A percentile compares a stretch with the other conserved stretches of the same genome.
Conservation (phyloP, 2,797 vertebrate species). For the Ctenochaetus hawaiiensis region DNA sequence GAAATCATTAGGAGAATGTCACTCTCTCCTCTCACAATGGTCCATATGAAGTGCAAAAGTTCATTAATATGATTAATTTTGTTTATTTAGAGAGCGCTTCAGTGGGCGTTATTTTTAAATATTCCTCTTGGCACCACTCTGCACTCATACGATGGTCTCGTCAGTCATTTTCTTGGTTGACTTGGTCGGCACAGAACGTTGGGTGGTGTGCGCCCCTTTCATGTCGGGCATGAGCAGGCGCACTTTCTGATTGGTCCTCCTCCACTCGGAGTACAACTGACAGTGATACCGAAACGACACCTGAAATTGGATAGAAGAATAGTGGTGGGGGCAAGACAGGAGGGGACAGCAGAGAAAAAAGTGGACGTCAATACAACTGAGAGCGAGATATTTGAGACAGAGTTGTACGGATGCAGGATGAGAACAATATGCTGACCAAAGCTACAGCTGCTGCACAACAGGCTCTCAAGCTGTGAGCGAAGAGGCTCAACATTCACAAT, state of each 20-base stretch:
- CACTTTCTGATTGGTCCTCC: slow-evolving; percentile 98
- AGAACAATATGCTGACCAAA: slow-evolving; percentile 8
- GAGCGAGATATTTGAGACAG: slow-evolving; percentile 42
- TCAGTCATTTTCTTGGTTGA: slow-evolving; percentile 94
- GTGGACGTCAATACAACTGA: slow-evolving; percentile 44
- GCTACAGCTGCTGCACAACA: background rate
- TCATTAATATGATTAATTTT: slow-evolving; percentile 73
- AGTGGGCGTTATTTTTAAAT: slow-evolving; percentile 65
- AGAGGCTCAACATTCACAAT: slow-evolving; percentile 10
- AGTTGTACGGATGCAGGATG: slow-evolving; percentile 12
- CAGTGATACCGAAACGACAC: slow-evolving; percentile 99
- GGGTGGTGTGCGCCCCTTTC: slow-evolving; percentile 86
- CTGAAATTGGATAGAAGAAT: slow-evolving; percentile 68
- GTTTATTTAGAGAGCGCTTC: slow-evolving; percentile 67
- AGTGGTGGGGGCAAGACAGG: background rate
- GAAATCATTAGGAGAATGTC: slow-evolving; percentile 58
- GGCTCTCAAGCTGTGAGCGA: slow-evolving; percentile 1
- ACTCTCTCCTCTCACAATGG: slow-evolving; percentile 68
- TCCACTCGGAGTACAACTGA: slow-evolving; percentile 98
- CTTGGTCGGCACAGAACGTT: slow-evolving; percentile 91
- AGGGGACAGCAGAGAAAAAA: slow-evolving; percentile 26
- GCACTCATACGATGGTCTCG: slow-evolving; percentile 94
- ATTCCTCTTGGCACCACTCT: slow-evolving; percentile 54
- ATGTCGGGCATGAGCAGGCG: slow-evolving; percentile 91
- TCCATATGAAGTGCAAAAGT: slow-evolving; percentile 83